Base-by-base conservation (phyloP, 2,888 invertebrate genomes). In the Heliconius aoede region DNA sequence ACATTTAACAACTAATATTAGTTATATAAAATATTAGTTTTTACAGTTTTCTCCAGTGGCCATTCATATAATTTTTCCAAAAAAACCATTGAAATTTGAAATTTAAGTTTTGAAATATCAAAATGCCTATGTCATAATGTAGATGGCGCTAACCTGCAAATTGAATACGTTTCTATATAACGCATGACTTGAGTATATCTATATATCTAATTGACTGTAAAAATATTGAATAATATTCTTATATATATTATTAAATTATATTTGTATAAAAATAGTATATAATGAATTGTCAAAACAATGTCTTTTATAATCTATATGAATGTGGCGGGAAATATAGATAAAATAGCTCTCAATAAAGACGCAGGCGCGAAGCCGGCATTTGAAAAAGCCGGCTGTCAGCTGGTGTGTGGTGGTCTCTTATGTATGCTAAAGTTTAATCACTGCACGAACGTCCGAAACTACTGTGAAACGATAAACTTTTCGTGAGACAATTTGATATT, bases 311-410 rank as follows among this genome's bases (percentile, higher is more conserved):
- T 73, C 71, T 67, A 26, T 76, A 28, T 26, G 67, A 60, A 65
- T 75, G 32, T 81, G 80, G 80, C 79, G 80, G 79, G 79, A 81
- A 80, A 79, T 75, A 72, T 62, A 77, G 73, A 78, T 76, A 79
- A 69, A 78, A 78, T 72, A 73, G 73, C 78, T 74, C 51, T 74
- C 71, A 46, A 74, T 71, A 78, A 79, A 79, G 82, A 82, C 85
- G 85, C 87, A 87, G 88, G 87, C 88, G 88, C 80, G 81, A 81
- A 80, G 81, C 79, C 78, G 76, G 78, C 86, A 86, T 86, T 87
- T 85, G 83, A 86, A 88, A 88, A 87, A 85, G 85, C 87, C 85
- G 88, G 85, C 83, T 86, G 84, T 81, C 84, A 83, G 82, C 83
- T 81, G 46, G 46, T 46, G 83, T 81, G 78, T 80, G 81, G 79